Percentiles rank a stretch among this genome's conserved stretches.
Conservation (phyloP, 2,888 invertebrate species). For the Sturmia bella region DNA sequence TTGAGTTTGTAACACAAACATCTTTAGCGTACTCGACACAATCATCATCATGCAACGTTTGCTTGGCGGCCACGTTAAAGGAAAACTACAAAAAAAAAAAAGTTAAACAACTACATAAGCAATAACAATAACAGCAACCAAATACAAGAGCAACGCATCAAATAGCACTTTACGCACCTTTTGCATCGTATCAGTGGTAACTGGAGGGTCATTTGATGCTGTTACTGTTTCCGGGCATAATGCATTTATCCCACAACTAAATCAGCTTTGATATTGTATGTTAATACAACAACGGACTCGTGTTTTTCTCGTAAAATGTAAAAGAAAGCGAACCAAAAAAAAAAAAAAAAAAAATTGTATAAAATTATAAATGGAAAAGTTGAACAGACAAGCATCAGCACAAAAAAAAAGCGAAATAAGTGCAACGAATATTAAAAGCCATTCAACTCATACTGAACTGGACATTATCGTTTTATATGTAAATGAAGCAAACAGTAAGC, state of each 20-base stretch:
- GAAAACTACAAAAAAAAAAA: neutral
- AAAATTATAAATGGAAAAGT: conserved; percentile 20
- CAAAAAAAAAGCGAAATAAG: neutral
- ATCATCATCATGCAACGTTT: conserved; percentile 7
- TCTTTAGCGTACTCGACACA: conserved; percentile 1
- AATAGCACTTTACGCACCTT: conserved; percentile 59
- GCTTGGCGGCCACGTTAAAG: conserved; percentile 9
- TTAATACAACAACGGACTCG: conserved; percentile 22
- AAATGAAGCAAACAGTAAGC: conserved; percentile 30
- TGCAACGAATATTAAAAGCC: conserved; percentile 33
- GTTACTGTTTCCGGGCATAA: conserved; percentile 63
- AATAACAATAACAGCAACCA: conserved; percentile 6
- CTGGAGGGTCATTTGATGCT: conserved; percentile 54
- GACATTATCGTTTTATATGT: conserved; percentile 58
- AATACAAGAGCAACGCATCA: conserved; percentile 50
- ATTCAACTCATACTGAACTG: conserved; percentile 23
- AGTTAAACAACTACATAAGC: neutral
- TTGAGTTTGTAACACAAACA: conserved; percentile 16
- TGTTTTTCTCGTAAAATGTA: neutral
- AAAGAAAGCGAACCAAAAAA: too few relatives aligned
- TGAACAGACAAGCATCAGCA: conserved; percentile 20
- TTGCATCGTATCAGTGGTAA: conserved; percentile 47
- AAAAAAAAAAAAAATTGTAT: neutral
- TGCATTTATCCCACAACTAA: conserved; percentile 63
- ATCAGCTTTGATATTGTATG: conserved; percentile 55